Evolutionary conservation across 2,888 invertebrate species (phyloP).

Genomic region (Protonemura montana): DNA sequence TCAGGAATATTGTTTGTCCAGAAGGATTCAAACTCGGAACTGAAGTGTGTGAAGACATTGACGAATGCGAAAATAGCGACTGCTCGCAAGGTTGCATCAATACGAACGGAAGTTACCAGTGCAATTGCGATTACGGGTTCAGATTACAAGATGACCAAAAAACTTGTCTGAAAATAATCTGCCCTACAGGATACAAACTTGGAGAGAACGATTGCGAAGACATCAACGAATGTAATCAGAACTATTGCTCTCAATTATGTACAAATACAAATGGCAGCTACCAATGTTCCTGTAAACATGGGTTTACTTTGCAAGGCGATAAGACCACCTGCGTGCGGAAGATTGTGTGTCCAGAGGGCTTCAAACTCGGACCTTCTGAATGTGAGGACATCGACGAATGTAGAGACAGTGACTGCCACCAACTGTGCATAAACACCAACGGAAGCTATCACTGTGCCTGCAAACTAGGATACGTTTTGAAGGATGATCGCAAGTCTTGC

Average conservation of each 20-base stretch:
- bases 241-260: slow-evolving; percentile 65
- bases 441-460: slow-evolving; percentile 59
- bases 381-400: slow-evolving; percentile 29
- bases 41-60: slow-evolving; percentile 32
- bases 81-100: slow-evolving; percentile 52
- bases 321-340: slow-evolving; percentile 49
- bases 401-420: slow-evolving; percentile 65
- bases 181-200: slow-evolving; percentile 28
- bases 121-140: slow-evolving; percentile 57
- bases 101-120: slow-evolving; percentile 54
- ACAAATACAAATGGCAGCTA: slow-evolving; percentile 56
- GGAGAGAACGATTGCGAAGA: not conserved
- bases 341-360: not conserved
- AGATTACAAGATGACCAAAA: slow-evolving; percentile 52
- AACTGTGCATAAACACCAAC: slow-evolving; percentile 56
- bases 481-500: not conserved
- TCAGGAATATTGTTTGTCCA: not conserved
- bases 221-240: slow-evolving; percentile 51
- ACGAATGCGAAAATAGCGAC: slow-evolving; percentile 37
- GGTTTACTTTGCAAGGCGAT: slow-evolving; percentile 58
- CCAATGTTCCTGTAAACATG: slow-evolving; percentile 60
- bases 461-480: slow-evolving; percentile 60
- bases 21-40: not conserved
- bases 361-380: not conserved
- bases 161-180: slow-evolving; percentile 47